Percentiles rank a stretch among this genome's conserved stretches.
Conservation (phyloP, 2,888 invertebrate genomes). For the Synergus laeviventris region DNA sequence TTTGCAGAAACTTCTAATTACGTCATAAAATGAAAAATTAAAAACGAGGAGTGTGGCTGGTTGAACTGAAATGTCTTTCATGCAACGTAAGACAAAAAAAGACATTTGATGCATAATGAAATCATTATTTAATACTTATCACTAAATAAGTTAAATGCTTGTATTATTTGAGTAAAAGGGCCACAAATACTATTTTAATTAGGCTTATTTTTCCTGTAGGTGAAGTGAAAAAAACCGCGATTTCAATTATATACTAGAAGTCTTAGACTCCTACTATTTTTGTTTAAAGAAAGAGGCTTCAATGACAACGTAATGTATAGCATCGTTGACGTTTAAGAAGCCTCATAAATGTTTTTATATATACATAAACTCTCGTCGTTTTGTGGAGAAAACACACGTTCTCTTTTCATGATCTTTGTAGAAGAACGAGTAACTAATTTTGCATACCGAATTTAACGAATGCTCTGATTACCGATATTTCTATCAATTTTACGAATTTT, state of each 20-base stretch:
- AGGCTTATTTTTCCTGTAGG: not conserved
- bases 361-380: not conserved
- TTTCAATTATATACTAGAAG: not conserved
- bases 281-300: not conserved
- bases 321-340: not conserved
- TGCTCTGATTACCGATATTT: not conserved
- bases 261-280: not conserved
- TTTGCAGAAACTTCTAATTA: not conserved
- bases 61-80: no score
- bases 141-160: no score
- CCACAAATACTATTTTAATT: no score
- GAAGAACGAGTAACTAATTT: not conserved
- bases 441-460: not conserved
- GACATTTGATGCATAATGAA: no score
- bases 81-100: no score
- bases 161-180: not conserved
- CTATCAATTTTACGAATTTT: not conserved
- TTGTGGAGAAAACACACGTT: not conserved
- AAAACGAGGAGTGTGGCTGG: not conserved
- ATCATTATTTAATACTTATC: no score
- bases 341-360: not conserved
- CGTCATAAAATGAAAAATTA: not conserved
- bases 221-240: not conserved
- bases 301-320: not conserved
- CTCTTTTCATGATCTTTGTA: not conserved